Percentiles rank a stretch among this genome's conserved stretches.
These are phyloP conservation scores for Coptodon rendalli DNA, from an alignment of 2,113 vertebrate species.

Conservation along the genomic window DNA sequence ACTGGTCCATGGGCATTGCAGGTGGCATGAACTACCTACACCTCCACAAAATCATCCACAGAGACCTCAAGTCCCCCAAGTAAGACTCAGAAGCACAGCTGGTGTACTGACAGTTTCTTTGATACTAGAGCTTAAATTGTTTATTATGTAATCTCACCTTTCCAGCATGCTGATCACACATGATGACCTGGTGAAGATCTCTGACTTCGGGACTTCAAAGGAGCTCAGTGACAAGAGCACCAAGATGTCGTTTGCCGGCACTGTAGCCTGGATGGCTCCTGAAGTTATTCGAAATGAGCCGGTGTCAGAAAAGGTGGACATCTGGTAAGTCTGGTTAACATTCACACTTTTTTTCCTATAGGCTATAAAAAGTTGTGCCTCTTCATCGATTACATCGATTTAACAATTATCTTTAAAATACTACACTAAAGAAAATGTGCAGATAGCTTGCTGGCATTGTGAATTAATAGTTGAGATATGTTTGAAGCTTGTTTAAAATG, in stretches of 20 bases:
- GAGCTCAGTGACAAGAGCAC: conserved; percentile 98
- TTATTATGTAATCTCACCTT: background rate
- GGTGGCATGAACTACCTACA: conserved; percentile 99
- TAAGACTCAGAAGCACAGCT: conserved; percentile 31
- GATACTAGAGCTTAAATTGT: background rate
- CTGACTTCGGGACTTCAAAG: conserved; percentile 96
- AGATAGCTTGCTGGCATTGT: background rate
- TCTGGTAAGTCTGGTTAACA: conserved; percentile 78
- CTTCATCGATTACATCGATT: background rate
- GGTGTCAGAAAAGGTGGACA: conserved; percentile 97
- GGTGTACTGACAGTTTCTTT: background rate
- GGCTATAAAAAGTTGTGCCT: background rate
- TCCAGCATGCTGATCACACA: conserved; percentile 96
- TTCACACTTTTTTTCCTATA: background rate
- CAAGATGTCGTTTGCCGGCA: conserved; percentile 98
- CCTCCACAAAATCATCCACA: conserved; percentile 98
- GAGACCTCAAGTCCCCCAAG: conserved; percentile 98
- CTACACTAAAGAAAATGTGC: background rate
- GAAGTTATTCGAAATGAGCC: conserved; percentile 97
- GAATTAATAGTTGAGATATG: background rate
- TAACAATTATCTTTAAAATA: background rate
- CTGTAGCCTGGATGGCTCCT: conserved; percentile 98
- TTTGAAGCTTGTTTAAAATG: background rate
- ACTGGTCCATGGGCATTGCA: conserved; percentile 98
- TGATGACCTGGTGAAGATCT: conserved; percentile 98